These are phyloP conservation scores for Brachyrhaphis roseni DNA, from an alignment of 2,797 vertebrate species.

Conservation along the genomic window DNA sequence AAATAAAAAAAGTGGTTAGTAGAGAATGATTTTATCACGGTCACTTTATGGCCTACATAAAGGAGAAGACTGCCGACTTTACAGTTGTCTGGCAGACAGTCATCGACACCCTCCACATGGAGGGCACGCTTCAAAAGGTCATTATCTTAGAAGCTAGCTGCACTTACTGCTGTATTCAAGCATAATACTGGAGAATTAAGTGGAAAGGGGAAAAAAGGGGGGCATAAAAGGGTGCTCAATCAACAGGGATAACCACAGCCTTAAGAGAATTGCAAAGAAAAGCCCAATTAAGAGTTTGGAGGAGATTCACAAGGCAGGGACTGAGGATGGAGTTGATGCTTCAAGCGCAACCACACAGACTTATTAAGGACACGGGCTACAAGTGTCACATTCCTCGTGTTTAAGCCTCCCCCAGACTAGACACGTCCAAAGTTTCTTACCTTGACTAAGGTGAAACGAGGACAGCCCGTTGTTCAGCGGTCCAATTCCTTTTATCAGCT, in stretches of 20 bases:
- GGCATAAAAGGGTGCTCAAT: slow-evolving; percentile 2
- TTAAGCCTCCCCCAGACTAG: neutral
- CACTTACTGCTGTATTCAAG: neutral
- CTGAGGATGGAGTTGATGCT: neutral
- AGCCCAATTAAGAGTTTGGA: slow-evolving; percentile 4
- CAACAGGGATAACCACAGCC: slow-evolving; percentile 2
- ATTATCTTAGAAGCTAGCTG: neutral
- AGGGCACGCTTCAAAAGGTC: neutral
- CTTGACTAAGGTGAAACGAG: neutral
- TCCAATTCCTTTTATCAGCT: neutral
- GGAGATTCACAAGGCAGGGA: neutral
- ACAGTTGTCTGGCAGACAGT: neutral
- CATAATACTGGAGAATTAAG: slow-evolving; percentile 1
- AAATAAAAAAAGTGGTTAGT: neutral
- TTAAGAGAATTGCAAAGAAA: neutral
- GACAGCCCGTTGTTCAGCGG: neutral
- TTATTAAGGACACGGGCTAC: neutral
- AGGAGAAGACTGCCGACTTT: neutral
- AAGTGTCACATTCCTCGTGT: neutral
- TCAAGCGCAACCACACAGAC: neutral
- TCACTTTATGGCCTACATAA: neutral
- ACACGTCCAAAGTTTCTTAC: neutral
- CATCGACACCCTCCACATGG: neutral
- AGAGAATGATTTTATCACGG: neutral
- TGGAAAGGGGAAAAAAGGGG: neutral